These are phyloP conservation scores for Carollia perspicillata DNA, from an alignment of 2,113 vertebrate species.

Conservation along the genomic window DNA sequence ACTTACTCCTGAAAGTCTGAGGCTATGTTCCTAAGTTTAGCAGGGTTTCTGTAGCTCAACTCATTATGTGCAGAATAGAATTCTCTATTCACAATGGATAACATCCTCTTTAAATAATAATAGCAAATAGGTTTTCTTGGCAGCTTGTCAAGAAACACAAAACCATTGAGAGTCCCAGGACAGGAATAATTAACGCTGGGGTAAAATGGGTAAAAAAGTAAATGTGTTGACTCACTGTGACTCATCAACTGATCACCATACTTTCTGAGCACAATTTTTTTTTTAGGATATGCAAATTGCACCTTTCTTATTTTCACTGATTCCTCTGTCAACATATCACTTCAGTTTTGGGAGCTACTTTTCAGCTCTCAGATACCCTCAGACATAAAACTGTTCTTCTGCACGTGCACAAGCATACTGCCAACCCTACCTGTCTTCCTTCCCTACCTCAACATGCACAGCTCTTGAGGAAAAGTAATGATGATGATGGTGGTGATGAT, in stretches of 20 bases:
- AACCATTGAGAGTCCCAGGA: background rate
- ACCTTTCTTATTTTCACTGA: background rate
- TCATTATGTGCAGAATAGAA: background rate
- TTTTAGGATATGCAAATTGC: background rate
- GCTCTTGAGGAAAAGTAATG: background rate
- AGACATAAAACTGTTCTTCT: background rate
- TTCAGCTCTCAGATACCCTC: background rate
- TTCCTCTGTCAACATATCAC: background rate
- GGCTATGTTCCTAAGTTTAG: background rate
- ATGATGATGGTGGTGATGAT: background rate
- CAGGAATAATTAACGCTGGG: background rate
- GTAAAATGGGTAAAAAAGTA: background rate
- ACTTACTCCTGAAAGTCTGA: background rate
- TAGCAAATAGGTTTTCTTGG: background rate
- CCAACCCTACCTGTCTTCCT: background rate
- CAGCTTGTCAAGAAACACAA: background rate
- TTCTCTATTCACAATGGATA: background rate
- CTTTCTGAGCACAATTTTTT: background rate
- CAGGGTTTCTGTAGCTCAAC: background rate
- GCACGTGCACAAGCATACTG: background rate
- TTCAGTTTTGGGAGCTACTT: background rate
- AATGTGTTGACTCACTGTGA: background rate
- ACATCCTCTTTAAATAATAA: background rate
- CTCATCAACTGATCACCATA: background rate
- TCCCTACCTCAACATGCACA: too few species aligned